A percentile compares a stretch with the other conserved stretches of the same genome.
Evolutionary conservation across 2,888 invertebrate species (phyloP).

Genomic region (Noctua pronuba): DNA sequence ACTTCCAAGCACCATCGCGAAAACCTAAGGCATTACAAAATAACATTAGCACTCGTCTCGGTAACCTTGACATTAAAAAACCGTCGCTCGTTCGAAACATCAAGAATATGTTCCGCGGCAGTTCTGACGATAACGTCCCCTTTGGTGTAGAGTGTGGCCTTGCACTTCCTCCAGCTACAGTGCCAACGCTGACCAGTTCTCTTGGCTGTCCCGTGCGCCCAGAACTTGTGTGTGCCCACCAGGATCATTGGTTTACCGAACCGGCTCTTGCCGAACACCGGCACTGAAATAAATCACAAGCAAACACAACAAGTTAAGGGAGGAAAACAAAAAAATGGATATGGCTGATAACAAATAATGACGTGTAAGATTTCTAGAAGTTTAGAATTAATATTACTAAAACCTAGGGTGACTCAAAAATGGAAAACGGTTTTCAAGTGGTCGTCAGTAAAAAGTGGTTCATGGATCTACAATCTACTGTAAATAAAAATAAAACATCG

Average conservation of each 20-base stretch:
- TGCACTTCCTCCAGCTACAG: conserved; percentile 70
- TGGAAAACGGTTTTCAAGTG: no score
- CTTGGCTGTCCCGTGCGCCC: neutral
- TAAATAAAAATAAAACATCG: conserved; percentile 14
- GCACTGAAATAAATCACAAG: conserved; percentile 63
- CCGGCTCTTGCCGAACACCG: conserved; percentile 71
- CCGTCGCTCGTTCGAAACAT: neutral
- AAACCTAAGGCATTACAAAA: neutral
- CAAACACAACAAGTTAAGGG: conserved; percentile 46
- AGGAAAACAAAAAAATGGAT: conserved; percentile 21
- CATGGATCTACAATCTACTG: neutral
- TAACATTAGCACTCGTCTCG: no score
- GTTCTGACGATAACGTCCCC: conserved; percentile 74
- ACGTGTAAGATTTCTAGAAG: neutral
- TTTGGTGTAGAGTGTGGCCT: conserved; percentile 71
- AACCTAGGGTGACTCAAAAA: no score
- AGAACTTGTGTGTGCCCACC: conserved; percentile 73
- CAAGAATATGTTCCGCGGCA: conserved; percentile 70
- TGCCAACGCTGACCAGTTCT: conserved; percentile 64
- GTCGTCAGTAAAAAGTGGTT: neutral
- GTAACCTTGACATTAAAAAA: neutral
- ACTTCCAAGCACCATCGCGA: no score
- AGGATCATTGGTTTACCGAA: conserved; percentile 70
- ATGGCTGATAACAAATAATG: neutral
- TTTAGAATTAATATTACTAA: no score